Conservation (phyloP, 1,140 invertebrate species). For the Microvelia longipes region DNA sequence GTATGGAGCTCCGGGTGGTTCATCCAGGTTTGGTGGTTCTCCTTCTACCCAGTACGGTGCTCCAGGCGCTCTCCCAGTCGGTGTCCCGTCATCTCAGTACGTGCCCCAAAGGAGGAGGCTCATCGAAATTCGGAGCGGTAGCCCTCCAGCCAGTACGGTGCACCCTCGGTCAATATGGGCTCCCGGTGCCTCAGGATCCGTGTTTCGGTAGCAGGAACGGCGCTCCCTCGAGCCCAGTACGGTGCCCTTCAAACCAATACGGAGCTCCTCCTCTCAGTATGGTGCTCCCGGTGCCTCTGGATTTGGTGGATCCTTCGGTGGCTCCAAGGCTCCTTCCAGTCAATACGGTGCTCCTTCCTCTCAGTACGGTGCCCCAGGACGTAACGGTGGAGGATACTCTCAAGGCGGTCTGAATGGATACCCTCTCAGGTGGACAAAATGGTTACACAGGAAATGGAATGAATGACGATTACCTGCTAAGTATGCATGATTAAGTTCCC, state of each 20-base stretch:
- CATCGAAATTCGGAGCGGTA: neutral
- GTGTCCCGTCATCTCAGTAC: conserved; percentile 6
- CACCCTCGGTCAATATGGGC: conserved; percentile 1
- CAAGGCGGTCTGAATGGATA: neutral
- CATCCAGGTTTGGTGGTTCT: neutral
- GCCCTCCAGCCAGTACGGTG: conserved; percentile 9
- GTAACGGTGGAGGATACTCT: neutral
- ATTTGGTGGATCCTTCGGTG: neutral
- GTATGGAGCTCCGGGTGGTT: conserved; percentile 6
- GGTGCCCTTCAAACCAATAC: conserved; percentile 6
- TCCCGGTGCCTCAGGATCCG: neutral
- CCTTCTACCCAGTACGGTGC: conserved; percentile 7
- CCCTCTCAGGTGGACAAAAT: neutral
- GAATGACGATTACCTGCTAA: neutral
- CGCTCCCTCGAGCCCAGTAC: conserved; percentile 4
- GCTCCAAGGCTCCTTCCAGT: neutral
- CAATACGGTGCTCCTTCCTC: conserved; percentile 8
- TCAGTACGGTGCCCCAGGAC: conserved; percentile 2
- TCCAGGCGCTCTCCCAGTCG: neutral
- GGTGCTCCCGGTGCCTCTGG: neutral
- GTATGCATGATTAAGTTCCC: too few species aligned
- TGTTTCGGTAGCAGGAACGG: too few species aligned
- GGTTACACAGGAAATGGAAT: neutral
- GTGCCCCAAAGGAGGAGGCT: neutral
- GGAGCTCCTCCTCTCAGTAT: conserved; percentile 7